A percentile compares a stretch with the other conserved stretches of the same genome.
phyloP scores from a whole-genome alignment of 1,140 invertebrate species.

The Diabrotica virgifera region DNA sequence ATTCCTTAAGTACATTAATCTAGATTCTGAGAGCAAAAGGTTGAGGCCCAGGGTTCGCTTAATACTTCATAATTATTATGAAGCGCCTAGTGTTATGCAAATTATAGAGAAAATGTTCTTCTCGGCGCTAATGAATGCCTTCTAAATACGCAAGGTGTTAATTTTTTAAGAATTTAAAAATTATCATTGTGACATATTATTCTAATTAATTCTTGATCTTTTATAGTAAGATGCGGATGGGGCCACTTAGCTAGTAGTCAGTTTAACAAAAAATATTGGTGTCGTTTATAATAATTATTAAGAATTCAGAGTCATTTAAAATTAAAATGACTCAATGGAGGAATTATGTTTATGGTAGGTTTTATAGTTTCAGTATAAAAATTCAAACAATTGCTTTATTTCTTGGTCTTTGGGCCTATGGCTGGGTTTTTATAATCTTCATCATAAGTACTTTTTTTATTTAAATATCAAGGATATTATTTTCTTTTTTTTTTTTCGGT shows the following conservation, averaged over 20 bases:
- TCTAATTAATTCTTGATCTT: not conserved
- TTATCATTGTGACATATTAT: not conserved
- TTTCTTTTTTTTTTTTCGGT: no score
- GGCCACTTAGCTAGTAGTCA: not conserved
- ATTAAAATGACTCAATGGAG: no score
- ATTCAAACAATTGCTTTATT: no score
- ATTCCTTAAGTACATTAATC: constrained; percentile 35
- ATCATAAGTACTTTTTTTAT: no score
- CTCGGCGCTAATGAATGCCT: not conserved
- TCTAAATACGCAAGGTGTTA: constrained; percentile 4
- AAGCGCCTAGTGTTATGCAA: constrained; percentile 19
- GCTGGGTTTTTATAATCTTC: no score
- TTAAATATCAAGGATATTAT: no score
- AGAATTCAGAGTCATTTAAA: no score
- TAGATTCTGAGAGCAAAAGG: constrained; percentile 32
- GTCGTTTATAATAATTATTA: no score
- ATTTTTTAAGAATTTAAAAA: constrained; percentile 14
- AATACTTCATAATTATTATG: constrained; percentile 23
- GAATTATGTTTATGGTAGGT: no score
- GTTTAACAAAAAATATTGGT: no score
- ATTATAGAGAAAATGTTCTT: constrained; percentile 18
- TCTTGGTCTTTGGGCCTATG: no score
- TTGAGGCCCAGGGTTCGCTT: constrained; percentile 14
- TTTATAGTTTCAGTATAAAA: no score
- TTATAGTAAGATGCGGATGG: not conserved